These are phyloP conservation scores for Cnemophilus loriae DNA, from an alignment of 2,113 vertebrate species.

Conservation along the genomic window DNA sequence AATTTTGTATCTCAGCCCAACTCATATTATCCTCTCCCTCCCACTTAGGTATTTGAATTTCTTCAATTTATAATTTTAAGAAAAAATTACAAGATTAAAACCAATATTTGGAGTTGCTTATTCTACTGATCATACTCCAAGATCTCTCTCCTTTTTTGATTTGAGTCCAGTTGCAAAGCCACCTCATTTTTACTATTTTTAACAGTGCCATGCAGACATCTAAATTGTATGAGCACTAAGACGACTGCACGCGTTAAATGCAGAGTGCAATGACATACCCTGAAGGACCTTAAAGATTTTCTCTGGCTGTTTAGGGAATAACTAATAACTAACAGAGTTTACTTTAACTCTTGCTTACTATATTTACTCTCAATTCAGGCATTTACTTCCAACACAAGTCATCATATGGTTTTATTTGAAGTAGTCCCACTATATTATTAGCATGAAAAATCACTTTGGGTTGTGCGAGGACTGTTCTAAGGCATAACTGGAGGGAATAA, in stretches of 20 bases:
- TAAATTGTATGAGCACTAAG: neutral
- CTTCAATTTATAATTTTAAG: neutral
- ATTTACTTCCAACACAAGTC: neutral
- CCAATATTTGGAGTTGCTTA: neutral
- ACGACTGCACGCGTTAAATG: neutral
- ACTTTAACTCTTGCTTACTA: neutral
- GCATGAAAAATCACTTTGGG: neutral
- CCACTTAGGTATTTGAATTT: neutral
- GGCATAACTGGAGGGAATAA: neutral
- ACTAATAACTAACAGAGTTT: neutral
- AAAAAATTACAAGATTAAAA: neutral
- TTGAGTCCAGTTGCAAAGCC: neutral
- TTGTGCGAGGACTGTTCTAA: neutral
- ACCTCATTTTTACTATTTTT: neutral
- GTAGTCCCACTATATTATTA: neutral
- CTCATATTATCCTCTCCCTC: neutral
- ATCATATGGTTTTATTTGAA: neutral
- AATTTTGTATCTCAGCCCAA: neutral
- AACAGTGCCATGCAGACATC: neutral
- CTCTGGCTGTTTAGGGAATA: neutral
- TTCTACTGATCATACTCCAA: neutral
- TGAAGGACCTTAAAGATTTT: neutral
- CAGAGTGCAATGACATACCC: neutral
- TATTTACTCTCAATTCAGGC: neutral
- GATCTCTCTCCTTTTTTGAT: neutral